Conservation (phyloP, 1,140 invertebrate genomes). For the Cyrtorhinus lividipennis region DNA sequence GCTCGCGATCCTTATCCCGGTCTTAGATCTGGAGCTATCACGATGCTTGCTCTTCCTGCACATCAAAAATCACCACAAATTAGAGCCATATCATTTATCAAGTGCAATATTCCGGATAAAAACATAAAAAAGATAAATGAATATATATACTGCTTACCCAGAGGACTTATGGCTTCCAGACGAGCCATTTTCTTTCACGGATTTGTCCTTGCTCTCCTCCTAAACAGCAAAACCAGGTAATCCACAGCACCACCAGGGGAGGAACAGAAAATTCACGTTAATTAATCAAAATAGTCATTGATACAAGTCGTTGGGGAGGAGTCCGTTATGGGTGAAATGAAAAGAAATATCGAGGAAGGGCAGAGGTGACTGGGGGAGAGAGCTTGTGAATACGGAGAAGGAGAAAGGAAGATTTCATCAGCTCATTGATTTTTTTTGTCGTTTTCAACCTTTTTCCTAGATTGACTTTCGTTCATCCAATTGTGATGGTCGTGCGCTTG, state of each 20-base stretch:
- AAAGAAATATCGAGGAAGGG: slow-evolving; percentile 9
- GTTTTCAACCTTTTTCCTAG: slow-evolving; percentile 11
- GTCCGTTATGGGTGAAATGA: no score
- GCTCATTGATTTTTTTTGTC: slow-evolving; percentile 4
- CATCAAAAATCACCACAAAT: slow-evolving; percentile 6
- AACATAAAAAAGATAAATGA: not conserved
- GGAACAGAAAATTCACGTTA: slow-evolving; percentile 28
- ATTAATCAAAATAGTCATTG: slow-evolving; percentile 9
- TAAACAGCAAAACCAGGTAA: slow-evolving; percentile 44
- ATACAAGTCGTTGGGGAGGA: no score
- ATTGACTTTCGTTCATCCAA: not conserved
- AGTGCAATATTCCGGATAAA: no score
- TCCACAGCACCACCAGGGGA: slow-evolving; percentile 39
- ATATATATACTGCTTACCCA: not conserved
- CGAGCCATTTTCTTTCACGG: slow-evolving; percentile 41
- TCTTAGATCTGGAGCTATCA: slow-evolving; percentile 24
- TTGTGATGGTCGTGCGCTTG: not conserved
- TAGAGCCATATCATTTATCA: no score
- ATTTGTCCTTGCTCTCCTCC: slow-evolving; percentile 38
- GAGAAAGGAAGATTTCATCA: slow-evolving; percentile 6
- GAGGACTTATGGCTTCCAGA: slow-evolving; percentile 30
- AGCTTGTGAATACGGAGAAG: not conserved
- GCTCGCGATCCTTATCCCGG: slow-evolving; percentile 20
- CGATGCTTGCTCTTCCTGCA: slow-evolving; percentile 20
- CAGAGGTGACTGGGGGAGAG: not conserved